Conservation (phyloP, 2,888 invertebrate species). For the Trachelus tabidus region DNA sequence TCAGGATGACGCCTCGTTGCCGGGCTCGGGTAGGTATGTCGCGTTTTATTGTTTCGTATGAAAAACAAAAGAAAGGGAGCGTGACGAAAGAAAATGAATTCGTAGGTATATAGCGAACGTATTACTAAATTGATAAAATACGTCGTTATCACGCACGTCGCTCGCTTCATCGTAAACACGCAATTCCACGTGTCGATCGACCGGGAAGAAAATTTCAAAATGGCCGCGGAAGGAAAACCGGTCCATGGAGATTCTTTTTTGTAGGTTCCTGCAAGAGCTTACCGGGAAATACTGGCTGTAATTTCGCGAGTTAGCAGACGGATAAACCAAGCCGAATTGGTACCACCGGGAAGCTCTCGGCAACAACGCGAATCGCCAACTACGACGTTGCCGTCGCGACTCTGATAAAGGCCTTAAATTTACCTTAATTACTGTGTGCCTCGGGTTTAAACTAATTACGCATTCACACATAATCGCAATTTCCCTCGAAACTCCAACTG, state of each 20-base stretch:
- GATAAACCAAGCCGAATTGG: constrained; percentile 18
- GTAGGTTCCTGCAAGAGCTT: constrained; percentile 6
- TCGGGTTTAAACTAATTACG: constrained; percentile 26
- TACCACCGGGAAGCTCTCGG: neutral
- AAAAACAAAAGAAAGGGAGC: neutral
- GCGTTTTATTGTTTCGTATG: neutral
- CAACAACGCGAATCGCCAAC: neutral
- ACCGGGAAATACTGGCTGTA: constrained; percentile 21
- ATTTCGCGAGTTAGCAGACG: constrained; percentile 27
- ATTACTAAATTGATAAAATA: neutral
- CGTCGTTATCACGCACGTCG: neutral
- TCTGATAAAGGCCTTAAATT: constrained; percentile 28
- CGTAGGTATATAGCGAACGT: neutral
- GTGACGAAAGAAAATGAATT: neutral
- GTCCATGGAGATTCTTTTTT: constrained; percentile 29
- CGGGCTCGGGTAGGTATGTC: neutral
- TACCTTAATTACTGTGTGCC: constrained; percentile 30
- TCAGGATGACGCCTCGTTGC: neutral
- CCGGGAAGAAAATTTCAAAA: neutral
- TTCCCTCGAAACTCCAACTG: neutral
- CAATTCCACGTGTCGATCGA: neutral
- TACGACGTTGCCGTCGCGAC: constrained; percentile 4
- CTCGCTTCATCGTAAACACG: neutral
- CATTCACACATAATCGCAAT: constrained; percentile 12
- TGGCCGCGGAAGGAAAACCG: constrained; percentile 3